Evolutionary conservation across 2,113 vertebrate genomes (phyloP), one percentile per base, ranked within the genome.

Genomic region (Tringa solitaria): DNA sequence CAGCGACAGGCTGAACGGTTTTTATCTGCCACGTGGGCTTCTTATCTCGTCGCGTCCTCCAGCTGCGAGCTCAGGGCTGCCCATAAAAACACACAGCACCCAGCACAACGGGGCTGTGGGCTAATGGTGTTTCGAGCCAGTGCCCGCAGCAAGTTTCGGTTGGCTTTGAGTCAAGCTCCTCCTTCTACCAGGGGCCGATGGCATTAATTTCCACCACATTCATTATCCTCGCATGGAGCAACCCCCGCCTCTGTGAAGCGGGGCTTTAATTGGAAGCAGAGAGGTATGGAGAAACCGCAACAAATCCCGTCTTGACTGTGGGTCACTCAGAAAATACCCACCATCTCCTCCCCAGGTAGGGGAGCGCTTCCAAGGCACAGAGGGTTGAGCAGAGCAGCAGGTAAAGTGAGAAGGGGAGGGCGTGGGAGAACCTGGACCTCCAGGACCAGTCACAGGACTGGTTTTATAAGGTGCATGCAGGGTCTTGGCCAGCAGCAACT

Each of bases 401-500:
- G 64, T 33, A 57, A 39, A 86, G 65, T 43, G 14, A 50, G 73
- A 68, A 67, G 12, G 14, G 10, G 7, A 35, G 6, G 30, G 41
- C 4, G 0, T 51, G 33, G 48, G 72, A 75, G 33, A 85, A 54
- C 23, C 67, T n/a, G 22, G 72, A 60, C 22, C 68, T 84, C 63
- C 24, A 16, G 41, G 33, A 48, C 33, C 74, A 67, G 39, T 69
- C 56, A 63, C 57, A 84, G 68, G 73, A 51, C 81, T 75, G 43
- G 77, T 81, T 96, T 84, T 78, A 48, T 86, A 91, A 89, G 65
- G 84, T 84, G 57, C 48, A 33, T 6, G 43, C 70, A 76, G 74
- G n/a, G 57, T 78, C 90, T 87, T 93, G 87, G 95, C 77, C 80
- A 68, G 68, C 89, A 90, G 57, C 60, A 68, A 54, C 84, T 63